Evolutionary conservation across 2,113 vertebrate species (phyloP).

Genomic region (Mohoua ochrocephala): DNA sequence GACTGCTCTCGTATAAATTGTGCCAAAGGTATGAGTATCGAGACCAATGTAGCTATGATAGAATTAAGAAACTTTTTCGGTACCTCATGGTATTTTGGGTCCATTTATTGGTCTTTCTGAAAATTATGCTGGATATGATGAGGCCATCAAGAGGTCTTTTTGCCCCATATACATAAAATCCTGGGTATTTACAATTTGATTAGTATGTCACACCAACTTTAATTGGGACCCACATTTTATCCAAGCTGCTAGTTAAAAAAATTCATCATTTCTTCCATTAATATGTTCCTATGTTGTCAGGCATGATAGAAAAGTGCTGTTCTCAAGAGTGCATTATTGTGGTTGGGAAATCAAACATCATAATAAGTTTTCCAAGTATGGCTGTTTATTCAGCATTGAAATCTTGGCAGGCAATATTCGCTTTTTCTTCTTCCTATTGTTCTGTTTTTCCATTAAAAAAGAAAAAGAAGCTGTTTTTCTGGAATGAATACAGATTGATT

Average conservation of each 20-base stretch:
- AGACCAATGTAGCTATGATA: not conserved
- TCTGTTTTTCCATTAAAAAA: not conserved
- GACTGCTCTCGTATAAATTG: not conserved
- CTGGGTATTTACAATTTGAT: not conserved
- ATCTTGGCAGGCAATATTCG: not conserved
- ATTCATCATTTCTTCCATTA: not conserved
- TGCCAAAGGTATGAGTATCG: accelerated
- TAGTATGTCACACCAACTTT: not conserved
- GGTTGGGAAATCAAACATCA: not conserved
- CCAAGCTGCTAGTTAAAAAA: not conserved
- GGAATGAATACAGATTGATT: not conserved
- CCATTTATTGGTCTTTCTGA: not conserved
- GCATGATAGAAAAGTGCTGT: not conserved
- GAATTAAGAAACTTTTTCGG: not conserved
- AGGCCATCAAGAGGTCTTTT: not conserved
- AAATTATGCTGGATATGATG: not conserved
- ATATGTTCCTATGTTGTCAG: not conserved
- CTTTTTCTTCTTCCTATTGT: not conserved
- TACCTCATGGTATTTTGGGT: not conserved
- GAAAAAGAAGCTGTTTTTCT: not conserved
- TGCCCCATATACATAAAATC: not conserved
- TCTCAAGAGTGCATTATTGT: not conserved
- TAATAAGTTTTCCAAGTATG: not conserved
- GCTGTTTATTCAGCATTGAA: not conserved
- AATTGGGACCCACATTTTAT: not conserved